Conservation (phyloP, 2,888 invertebrate genomes). For the Rhamphomyia laevipes region DNA sequence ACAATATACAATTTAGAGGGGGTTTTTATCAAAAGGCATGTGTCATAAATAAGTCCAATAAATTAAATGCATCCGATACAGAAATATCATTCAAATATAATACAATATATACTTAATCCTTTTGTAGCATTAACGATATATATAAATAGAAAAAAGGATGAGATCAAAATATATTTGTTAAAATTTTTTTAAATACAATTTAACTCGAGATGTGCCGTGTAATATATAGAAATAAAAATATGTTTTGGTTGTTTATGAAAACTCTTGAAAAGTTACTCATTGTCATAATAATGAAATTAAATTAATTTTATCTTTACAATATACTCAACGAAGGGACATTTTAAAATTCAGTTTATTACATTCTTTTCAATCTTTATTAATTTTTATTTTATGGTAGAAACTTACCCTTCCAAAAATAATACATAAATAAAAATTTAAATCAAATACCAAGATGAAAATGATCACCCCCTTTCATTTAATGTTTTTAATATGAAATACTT, state of each 20-base stretch:
- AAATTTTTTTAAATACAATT: slow-evolving; percentile 7
- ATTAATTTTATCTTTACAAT: slow-evolving; percentile 17
- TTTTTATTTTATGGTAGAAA: too few species aligned
- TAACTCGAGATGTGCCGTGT: too few species aligned
- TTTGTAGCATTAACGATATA: neutral
- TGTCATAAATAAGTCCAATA: slow-evolving; percentile 37
- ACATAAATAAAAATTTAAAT: too few species aligned
- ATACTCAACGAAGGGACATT: slow-evolving; percentile 2
- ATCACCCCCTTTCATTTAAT: too few species aligned
- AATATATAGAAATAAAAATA: neutral
- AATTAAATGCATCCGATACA: slow-evolving; percentile 37
- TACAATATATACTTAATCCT: slow-evolving; percentile 11
- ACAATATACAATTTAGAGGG: neutral
- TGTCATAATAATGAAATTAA: slow-evolving; percentile 22
- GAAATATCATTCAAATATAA: slow-evolving; percentile 11
- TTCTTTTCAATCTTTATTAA: neutral
- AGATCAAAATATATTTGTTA: neutral
- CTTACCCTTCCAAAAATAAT: too few species aligned
- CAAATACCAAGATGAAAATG: too few species aligned
- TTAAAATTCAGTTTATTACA: neutral
- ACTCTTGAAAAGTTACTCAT: slow-evolving; percentile 11
- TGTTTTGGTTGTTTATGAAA: too few species aligned
- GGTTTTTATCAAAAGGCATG: slow-evolving; percentile 14
- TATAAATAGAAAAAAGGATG: too few species aligned
- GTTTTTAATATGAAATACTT: too few species aligned